Percentiles rank a stretch among this genome's conserved stretches.
Evolutionary conservation across 2,888 invertebrate genomes (phyloP).

Genomic region (Tenthredo distinguenda): DNA sequence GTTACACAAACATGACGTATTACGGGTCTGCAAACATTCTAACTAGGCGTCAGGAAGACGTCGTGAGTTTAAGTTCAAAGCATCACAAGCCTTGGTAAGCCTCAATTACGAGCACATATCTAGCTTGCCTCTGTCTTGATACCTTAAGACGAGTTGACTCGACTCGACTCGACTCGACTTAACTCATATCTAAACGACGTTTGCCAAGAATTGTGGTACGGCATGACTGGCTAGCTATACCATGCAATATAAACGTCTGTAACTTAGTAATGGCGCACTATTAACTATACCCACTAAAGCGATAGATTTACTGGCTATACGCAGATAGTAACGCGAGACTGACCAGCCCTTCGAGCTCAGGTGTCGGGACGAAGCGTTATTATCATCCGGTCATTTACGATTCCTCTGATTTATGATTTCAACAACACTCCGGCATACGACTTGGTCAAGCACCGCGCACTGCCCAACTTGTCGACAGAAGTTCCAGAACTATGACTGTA

Average conservation of each 20-base stretch:
- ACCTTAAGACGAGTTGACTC: not conserved
- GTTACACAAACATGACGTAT: not conserved
- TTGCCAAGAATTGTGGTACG: slow-evolving; percentile 8
- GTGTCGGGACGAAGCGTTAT: slow-evolving; percentile 7
- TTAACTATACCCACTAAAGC: not conserved
- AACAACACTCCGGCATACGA: not conserved
- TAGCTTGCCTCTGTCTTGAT: slow-evolving; percentile 1
- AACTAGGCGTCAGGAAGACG: not conserved
- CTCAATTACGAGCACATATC: slow-evolving; percentile 20
- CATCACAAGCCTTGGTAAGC: not conserved
- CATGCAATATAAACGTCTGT: not conserved
- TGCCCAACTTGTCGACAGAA: not conserved
- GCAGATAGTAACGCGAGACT: not conserved
- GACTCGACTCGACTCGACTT: not conserved
- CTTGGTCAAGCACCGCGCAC: not conserved
- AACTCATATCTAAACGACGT: slow-evolving; percentile 17
- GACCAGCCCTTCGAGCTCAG: slow-evolving; percentile 7
- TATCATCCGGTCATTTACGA: not conserved
- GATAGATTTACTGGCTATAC: slow-evolving; percentile 26
- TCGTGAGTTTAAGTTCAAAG: not conserved
- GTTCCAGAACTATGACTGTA: not conserved
- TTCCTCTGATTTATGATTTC: not conserved
- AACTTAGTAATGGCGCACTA: not conserved
- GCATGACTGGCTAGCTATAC: not conserved
- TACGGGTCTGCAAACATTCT: not conserved